Conservation (phyloP, 2,888 invertebrate genomes). For the Dolichopus griseipennis region DNA sequence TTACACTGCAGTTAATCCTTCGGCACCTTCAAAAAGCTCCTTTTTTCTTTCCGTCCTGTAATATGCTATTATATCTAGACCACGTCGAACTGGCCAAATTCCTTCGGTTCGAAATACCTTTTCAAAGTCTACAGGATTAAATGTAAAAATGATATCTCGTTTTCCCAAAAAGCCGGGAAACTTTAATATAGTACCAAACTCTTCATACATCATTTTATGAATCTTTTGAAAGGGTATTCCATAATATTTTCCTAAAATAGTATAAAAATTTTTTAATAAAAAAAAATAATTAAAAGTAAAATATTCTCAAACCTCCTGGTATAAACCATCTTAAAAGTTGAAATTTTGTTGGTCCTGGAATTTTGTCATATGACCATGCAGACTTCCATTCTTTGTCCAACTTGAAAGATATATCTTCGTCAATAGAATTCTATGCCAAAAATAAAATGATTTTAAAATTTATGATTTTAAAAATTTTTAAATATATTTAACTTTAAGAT, state of each 20-base stretch:
- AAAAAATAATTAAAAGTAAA: background rate
- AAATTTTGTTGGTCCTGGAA: conserved; percentile 32
- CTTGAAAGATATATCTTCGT: background rate
- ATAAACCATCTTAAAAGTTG: conserved; percentile 28
- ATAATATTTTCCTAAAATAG: conserved; percentile 16
- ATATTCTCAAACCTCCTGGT: conserved; percentile 30
- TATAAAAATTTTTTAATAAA: background rate
- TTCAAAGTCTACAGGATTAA: conserved; percentile 44
- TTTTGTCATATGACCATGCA: conserved; percentile 29
- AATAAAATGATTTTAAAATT: too few species aligned
- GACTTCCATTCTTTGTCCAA: conserved; percentile 19
- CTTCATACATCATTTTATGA: conserved; percentile 12
- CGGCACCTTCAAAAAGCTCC: conserved; percentile 23
- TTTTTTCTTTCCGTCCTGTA: conserved; percentile 37
- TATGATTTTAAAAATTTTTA: too few species aligned
- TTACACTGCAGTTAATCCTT: conserved; percentile 27
- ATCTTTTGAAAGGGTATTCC: conserved; percentile 14
- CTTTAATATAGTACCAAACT: conserved; percentile 37
- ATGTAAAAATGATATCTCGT: conserved; percentile 35
- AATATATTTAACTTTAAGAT: too few species aligned
- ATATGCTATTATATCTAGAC: conserved; percentile 36
- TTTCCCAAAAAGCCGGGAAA: conserved; percentile 34
- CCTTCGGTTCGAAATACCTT: conserved; percentile 32
- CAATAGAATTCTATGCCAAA: too few species aligned
- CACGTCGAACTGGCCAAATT: conserved; percentile 25